These are phyloP conservation scores for Ephydatia muelleri DNA, from an alignment of 37 sponge, comb jelly and placozoan genomes.

Conservation along the genomic window DNA sequence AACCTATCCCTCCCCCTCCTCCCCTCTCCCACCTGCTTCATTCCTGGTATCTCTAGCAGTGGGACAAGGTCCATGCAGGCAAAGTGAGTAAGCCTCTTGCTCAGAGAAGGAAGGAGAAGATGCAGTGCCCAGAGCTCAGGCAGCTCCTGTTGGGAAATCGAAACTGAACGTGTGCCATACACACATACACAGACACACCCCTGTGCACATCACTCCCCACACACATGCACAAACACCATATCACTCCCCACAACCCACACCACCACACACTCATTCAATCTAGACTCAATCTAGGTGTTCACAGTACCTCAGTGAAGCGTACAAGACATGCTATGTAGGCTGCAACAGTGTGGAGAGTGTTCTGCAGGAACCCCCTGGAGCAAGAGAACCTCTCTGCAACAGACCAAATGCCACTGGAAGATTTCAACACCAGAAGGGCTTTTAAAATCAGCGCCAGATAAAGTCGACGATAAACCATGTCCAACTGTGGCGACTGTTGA, in stretches of 20 bases:
- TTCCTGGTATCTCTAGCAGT: constrained; percentile 86
- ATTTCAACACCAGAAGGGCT: constrained; percentile 43
- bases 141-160: constrained; percentile 48
- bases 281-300: background rate
- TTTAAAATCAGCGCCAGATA: constrained; percentile 77
- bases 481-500: background rate
- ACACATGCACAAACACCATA: background rate
- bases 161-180: background rate
- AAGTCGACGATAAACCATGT: background rate
- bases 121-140: constrained; percentile 84
- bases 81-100: constrained; percentile 70
- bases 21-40: constrained; percentile 72
- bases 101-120: constrained; percentile 70
- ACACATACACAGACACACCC: background rate
- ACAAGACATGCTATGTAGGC: constrained; percentile 72
- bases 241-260: background rate
- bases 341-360: constrained; percentile 56
- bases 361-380: constrained; percentile 83
- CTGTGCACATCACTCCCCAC: background rate
- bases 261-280: background rate
- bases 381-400: constrained; percentile 78
- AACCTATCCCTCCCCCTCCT: background rate
- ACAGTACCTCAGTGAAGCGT: constrained; percentile 75
- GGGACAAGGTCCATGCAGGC: constrained; percentile 69
- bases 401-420: constrained; percentile 62